Evolutionary conservation across 2,797 vertebrate species (phyloP).

Genomic region (Megaceryle alcyon): DNA sequence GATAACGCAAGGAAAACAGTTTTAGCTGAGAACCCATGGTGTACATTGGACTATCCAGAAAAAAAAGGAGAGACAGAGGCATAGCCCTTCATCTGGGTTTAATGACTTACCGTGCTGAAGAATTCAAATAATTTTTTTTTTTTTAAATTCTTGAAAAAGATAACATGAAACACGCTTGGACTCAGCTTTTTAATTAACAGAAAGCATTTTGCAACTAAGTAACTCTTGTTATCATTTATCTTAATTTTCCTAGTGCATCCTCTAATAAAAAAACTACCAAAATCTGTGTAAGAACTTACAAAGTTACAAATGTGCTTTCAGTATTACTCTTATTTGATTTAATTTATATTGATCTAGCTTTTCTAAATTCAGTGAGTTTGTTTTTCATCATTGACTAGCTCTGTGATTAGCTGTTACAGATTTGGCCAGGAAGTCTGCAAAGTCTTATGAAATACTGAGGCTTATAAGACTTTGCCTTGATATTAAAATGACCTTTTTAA

Average conservation of each 20-base stretch:
- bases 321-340: background rate
- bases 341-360: background rate
- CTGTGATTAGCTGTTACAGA: background rate
- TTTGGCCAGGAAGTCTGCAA: background rate
- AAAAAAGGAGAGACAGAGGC: background rate
- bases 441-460: background rate
- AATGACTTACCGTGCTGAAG: background rate
- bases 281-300: background rate
- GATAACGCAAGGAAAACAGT: background rate
- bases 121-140: background rate
- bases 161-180: background rate
- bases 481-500: constrained; percentile 33
- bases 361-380: background rate
- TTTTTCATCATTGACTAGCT: background rate
- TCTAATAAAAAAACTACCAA: background rate
- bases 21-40: background rate
- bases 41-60: background rate
- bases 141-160: background rate
- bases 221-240: background rate
- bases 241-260: background rate
- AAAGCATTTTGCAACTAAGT: background rate
- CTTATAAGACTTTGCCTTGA: background rate
- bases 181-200: background rate
- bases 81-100: background rate
- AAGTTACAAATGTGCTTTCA: background rate